Base-by-base conservation (phyloP, 35 echinoderm and acorn worm species). In the Diadema setosum region DNA sequence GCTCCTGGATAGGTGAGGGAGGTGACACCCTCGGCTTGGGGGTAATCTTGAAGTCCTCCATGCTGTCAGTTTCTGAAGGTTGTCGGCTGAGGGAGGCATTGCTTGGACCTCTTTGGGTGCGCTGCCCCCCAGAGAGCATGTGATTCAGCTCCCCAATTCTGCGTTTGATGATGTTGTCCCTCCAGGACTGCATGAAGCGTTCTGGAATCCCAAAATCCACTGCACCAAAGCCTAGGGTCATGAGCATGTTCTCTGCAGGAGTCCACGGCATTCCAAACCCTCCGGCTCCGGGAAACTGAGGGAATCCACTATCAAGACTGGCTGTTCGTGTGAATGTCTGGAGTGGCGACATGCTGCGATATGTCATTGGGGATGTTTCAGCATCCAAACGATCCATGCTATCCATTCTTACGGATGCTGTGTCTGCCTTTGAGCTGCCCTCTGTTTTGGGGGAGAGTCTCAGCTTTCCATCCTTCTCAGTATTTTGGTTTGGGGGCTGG, bases 171-270 rank as follows among this genome's bases (percentile, higher is more conserved):
- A 95, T 60, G 40, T 91, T 78, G 32, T 95, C 84, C 33, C 89
- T 80, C 93, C 93, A 95, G 3, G 96, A 91, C 40, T 85, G 78
- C 27, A 98, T 55, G 76, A 98, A 98, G 23, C 96, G 85, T 26
- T 86, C 82, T 42, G 96, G 96, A 7, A 97, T 93, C 40, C 91
- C 91, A 27, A 92, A 63, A 78, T 91, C 88, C 44, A 89, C 59
- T 26, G 88, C 91, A 81, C 87, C 91, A 83, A 98, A 98, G 29
- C 96, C 96, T 11, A 98, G 87, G 7, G 89, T 87, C 48, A 98
- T 84, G 8, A 98, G 80, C 44, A 98, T 89, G 40, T 87, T 87
- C 56, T 94, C 96, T n/a, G 96, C 87, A 6, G 89, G 85, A 6
- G 90, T 93, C 82, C 83, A 86, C 5, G 49, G 84, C 23, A 52